A percentile compares a stretch with the other conserved stretches of the same genome.
Conservation (phyloP, 2,888 invertebrate species). For the Phyllotreta cruciferae region DNA sequence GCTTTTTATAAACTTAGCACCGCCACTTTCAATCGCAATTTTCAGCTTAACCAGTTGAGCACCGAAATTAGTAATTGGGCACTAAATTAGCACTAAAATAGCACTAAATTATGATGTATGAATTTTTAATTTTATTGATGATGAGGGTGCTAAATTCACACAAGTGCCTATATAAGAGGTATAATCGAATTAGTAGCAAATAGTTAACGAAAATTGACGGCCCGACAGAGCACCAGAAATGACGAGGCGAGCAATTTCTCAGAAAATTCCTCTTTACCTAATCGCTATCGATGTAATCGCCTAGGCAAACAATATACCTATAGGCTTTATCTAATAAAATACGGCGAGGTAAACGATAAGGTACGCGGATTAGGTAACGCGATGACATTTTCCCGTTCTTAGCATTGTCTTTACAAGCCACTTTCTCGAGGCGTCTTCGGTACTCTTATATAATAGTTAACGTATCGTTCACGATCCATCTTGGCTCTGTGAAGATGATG, state of each 20-base stretch:
- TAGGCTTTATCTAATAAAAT: conserved; percentile 1
- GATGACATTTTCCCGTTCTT: conserved; percentile 28
- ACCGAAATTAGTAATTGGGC: too few relatives aligned
- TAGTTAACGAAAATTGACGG: too few relatives aligned
- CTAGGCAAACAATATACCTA: neutral
- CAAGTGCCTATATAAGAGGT: too few relatives aligned
- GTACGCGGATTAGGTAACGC: conserved; percentile 19
- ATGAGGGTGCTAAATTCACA: too few relatives aligned
- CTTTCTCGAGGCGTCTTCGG: conserved; percentile 26
- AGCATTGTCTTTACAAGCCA: conserved; percentile 26
- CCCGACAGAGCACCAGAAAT: too few relatives aligned
- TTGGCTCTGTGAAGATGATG: conserved; percentile 8
- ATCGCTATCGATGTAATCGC: conserved; percentile 7
- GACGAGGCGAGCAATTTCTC: neutral
- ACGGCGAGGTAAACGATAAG: conserved; percentile 12
- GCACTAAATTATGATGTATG: too few relatives aligned
- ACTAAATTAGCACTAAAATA: too few relatives aligned
- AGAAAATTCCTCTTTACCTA: neutral
- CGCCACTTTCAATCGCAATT: too few relatives aligned
- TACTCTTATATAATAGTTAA: conserved; percentile 25
- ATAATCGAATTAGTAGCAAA: too few relatives aligned
- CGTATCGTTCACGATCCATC: conserved; percentile 23
- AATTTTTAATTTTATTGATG: too few relatives aligned
- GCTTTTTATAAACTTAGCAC: too few relatives aligned
- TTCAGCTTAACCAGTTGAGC: too few relatives aligned